Percentiles rank a stretch among this genome's conserved stretches.
These are phyloP conservation scores for Augochlorella aurata DNA, from an alignment of 2,888 invertebrate genomes.

Conservation along the genomic window DNA sequence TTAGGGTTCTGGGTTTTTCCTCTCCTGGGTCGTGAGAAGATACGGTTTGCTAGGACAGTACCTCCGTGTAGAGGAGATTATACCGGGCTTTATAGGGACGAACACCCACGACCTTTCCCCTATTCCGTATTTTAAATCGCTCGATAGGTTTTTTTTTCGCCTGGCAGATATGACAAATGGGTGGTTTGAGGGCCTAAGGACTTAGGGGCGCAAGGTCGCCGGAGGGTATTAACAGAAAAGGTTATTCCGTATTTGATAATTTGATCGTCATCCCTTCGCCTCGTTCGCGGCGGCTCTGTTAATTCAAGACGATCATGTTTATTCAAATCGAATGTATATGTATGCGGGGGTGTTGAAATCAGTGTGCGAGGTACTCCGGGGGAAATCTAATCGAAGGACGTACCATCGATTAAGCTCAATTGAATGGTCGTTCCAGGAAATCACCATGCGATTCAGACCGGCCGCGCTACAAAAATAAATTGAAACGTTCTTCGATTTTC, in stretches of 20 bases:
- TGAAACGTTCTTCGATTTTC: not conserved
- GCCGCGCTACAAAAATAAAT: not conserved
- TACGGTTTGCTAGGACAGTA: not conserved
- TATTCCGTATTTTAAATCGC: not conserved
- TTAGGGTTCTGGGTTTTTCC: not conserved
- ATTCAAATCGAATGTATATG: not conserved
- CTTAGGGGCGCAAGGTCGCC: not conserved
- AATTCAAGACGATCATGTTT: not conserved
- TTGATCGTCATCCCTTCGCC: not conserved
- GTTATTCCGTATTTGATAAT: not conserved
- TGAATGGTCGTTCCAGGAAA: not conserved
- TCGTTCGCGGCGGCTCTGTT: not conserved
- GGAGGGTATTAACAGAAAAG: constrained; percentile 23
- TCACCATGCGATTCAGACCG: too few relatives aligned
- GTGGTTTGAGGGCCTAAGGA: not conserved
- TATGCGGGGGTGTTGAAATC: too few relatives aligned
- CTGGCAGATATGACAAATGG: constrained; percentile 15
- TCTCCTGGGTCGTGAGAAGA: not conserved
- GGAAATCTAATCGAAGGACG: not conserved
- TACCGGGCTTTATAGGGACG: not conserved
- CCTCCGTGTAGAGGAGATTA: not conserved
- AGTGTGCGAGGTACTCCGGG: too few relatives aligned
- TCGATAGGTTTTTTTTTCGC: constrained; percentile 1
- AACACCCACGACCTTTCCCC: not conserved
- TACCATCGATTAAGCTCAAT: not conserved